A percentile compares a stretch with the other conserved stretches of the same genome.
These are phyloP conservation scores for Thalassophryne amazonica DNA, from an alignment of 2,797 vertebrate genomes.

Conservation along the genomic window DNA sequence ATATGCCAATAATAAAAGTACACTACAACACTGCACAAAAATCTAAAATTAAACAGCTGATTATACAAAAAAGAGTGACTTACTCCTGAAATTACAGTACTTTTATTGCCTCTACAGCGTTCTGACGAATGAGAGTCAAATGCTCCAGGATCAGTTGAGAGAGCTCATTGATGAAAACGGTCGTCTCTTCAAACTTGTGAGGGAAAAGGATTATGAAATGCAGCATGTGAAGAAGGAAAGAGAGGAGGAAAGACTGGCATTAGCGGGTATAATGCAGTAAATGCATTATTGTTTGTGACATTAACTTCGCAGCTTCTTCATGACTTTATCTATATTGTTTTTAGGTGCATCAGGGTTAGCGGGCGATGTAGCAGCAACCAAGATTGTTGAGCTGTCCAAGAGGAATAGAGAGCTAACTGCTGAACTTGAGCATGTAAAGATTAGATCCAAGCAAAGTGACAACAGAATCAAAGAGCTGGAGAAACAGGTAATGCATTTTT, in stretches of 20 bases:
- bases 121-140: constrained; percentile 71
- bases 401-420: constrained; percentile 84
- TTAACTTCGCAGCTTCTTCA: background rate
- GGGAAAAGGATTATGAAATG: constrained; percentile 91
- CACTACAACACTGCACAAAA: too few species aligned
- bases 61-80: too few species aligned
- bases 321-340: background rate
- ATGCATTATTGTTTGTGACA: background rate
- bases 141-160: constrained; percentile 78
- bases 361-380: constrained; percentile 86
- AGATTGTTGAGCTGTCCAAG: constrained; percentile 92
- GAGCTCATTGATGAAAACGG: constrained; percentile 87
- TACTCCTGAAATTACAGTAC: too few species aligned
- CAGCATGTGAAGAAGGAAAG: constrained; percentile 85
- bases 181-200: constrained; percentile 85
- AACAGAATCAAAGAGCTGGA: constrained; percentile 85
- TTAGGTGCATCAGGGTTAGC: constrained; percentile 81
- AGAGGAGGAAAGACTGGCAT: constrained; percentile 82
- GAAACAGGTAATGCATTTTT: constrained; percentile 77
- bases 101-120: too few species aligned
- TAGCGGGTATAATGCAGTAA: constrained; percentile 78
- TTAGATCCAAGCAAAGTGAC: constrained; percentile 81
- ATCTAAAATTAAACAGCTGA: too few species aligned
- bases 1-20: too few species aligned
- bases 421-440: constrained; percentile 81